phyloP scores from a whole-genome alignment of 2,797 vertebrate species.

The Brachyalestes nurse region DNA sequence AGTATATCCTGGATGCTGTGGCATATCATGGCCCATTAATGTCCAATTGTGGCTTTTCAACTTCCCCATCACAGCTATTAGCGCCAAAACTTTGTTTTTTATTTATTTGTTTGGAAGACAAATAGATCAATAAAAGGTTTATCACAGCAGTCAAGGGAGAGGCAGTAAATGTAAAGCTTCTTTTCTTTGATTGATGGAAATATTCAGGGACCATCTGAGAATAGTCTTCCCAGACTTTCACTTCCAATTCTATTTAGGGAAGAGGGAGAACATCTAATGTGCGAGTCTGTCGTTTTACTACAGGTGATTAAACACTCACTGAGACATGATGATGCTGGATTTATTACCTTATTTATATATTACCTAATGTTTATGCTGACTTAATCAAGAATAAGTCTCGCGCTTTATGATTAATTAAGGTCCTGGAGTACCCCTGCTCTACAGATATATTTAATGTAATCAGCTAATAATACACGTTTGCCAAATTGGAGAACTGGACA shows the following conservation, averaged over 20 bases:
- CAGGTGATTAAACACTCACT: neutral
- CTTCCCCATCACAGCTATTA: neutral
- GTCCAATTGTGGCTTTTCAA: neutral
- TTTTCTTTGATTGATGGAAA: neutral
- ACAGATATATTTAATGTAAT: no score
- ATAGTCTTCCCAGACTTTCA: neutral
- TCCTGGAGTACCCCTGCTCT: neutral
- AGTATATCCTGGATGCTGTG: neutral
- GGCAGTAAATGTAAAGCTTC: neutral
- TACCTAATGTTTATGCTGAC: neutral
- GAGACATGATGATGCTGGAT: neutral
- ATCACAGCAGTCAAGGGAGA: neutral
- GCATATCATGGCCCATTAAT: neutral
- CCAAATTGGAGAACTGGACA: no score
- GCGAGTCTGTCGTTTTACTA: neutral
- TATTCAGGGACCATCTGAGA: neutral
- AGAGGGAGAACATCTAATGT: neutral
- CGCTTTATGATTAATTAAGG: neutral
- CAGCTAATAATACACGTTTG: no score
- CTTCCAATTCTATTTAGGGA: neutral
- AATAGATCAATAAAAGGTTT: neutral
- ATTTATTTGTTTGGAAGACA: neutral
- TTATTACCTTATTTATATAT: neutral
- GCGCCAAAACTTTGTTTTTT: neutral
- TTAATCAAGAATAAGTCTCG: neutral